Base-by-base conservation (phyloP, 2,113 vertebrate species). In the Tor tambroides region DNA sequence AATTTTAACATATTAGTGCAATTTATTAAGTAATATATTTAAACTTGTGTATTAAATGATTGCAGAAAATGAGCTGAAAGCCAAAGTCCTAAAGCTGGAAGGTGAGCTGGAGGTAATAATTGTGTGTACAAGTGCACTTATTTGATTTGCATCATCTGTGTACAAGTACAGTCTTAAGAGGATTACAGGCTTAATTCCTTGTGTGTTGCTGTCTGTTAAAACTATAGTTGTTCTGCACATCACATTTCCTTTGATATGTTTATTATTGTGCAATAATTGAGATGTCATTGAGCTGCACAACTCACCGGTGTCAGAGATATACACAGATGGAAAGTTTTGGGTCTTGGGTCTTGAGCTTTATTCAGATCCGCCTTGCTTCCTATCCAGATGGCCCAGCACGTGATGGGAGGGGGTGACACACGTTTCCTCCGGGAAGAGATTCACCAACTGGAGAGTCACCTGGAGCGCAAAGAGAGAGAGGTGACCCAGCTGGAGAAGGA, bases 391-490 rank as follows among this genome's bases (percentile, higher is more conserved):
- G 94, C 95, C 59, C 96, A 97, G 89, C 93, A 92, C n/a, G 91
- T 94, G 79, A 86, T 92, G 86, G 95, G 94, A 61, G 95, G 96
- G 75, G 94, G 95, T 76, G 97, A 98, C 91, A 96, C 94, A 51
- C 94, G 95, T 41, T 97, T 98, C 93, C 94, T 99, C 85, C 95
- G 95, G 69, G 96, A 98, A 91, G 97, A 99, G 92, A 97, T 99
- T 80, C 91, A 85, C 71, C 96, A 96, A 32, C 94, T 99, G 85
- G 97, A 98, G 93, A 95, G 94, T 79, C 97, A 97, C 43, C 88
- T 99, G 91, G 96, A 97, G 85, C 96, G 96, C 83, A 96, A 95
- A 87, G 97, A 98, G 86, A 96, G 93, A 89, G 96, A 96, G 85
- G 86, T 96, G 90, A 91, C 91, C 72, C 95, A 96, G 56, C 89